Conservation (phyloP, 2,797 vertebrate genomes). For the Ibycter americanus region DNA sequence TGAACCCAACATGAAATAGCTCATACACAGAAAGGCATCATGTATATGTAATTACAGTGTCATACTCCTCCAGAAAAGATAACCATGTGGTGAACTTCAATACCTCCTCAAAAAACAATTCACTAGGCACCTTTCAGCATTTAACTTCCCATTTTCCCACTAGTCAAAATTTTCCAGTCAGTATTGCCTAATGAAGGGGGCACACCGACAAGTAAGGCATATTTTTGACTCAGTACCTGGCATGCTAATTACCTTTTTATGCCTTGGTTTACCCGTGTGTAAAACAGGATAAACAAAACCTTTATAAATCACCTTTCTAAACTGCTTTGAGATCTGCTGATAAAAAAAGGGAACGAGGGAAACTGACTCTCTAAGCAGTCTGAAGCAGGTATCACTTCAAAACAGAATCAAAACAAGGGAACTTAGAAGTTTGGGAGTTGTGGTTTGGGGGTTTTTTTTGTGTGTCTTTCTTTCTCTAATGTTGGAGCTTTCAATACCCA, state of each 20-base stretch:
- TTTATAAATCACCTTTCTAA: neutral
- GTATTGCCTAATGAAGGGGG: neutral
- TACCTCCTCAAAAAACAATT: neutral
- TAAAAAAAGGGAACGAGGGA: neutral
- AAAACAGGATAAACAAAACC: neutral
- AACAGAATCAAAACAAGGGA: neutral
- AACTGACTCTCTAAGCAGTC: neutral
- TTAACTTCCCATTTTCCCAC: neutral
- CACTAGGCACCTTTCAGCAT: neutral
- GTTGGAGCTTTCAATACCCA: neutral
- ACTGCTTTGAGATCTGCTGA: neutral
- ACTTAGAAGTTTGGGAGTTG: neutral
- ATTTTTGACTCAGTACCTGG: neutral
- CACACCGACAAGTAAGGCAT: neutral
- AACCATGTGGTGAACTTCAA: neutral
- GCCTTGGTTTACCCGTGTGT: neutral
- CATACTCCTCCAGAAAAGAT: neutral
- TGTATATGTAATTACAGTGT: neutral
- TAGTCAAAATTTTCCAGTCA: neutral
- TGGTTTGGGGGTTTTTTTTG: accelerated
- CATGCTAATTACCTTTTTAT: neutral
- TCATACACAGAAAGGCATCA: neutral
- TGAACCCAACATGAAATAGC: neutral
- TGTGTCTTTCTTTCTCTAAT: neutral
- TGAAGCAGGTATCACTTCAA: neutral